Evolutionary conservation across 2,888 invertebrate species (phyloP), one percentile per base, ranked within the genome.

Genomic region (Aromia moschata): DNA sequence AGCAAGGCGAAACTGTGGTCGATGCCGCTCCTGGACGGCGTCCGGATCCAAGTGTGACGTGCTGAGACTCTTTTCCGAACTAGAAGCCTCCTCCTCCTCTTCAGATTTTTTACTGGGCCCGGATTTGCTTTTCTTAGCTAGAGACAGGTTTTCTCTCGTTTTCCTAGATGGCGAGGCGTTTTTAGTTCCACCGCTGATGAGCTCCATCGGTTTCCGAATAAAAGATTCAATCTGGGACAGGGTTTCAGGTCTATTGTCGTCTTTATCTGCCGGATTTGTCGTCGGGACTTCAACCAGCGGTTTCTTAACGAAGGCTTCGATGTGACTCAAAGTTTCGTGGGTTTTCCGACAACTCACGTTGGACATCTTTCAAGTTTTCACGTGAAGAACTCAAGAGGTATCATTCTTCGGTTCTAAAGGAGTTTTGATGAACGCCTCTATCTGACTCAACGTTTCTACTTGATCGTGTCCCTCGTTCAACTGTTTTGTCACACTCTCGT

Each of bases 1-100:
- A 67, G 33, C 18, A 70, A 46, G 5, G 68, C 68, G 38, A 64
- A 58, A 59, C 61, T 67, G 37, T 62, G 58, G 18, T 65, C 58
- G 10, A 52, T 45, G 38, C 56, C 55, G 43, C 47, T 57, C 49
- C 43, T 57, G n/a, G 1, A 56, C 36, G 11, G 17, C 5, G 15
- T 52, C 41, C 41, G 9, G 41, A 12, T 52, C 40, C 33, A 12
- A 1, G 12, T 55, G 49, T 52, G 40, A 55, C 11, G 43, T 54
- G 16, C 31, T 58, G 12, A 49, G 16, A 11, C 43, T 58, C 11
- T 45, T 56, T 0, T 62, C 43, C n/a, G 11, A n/a, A 4, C n/a
- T 17, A 9, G 41, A 7, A 25, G 4, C 3, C 11, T n/a, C 11
- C 18, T n/a, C 9, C 1, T 43, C 11, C 17, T 1, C 4, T 1